phyloP scores from a whole-genome alignment of 2,888 invertebrate genomes.

The Patella ulyssiponensis region DNA sequence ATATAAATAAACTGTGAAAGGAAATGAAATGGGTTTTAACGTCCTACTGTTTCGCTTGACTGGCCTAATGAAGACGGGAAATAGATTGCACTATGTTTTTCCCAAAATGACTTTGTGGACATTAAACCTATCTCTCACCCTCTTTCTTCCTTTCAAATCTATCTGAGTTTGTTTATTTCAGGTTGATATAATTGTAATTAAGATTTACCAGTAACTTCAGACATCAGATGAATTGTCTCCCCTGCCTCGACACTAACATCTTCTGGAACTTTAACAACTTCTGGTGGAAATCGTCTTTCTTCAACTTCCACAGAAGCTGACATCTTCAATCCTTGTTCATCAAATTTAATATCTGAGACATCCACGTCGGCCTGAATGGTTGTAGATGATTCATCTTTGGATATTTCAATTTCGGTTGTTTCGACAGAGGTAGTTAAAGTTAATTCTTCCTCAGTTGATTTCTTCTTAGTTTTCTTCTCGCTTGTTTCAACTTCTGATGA shows the following conservation, averaged over 20 bases:
- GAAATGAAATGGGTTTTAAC: too few relatives aligned
- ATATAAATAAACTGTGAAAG: too few relatives aligned
- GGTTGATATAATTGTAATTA: too few relatives aligned
- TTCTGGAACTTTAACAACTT: conserved; percentile 30
- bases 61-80: too few relatives aligned
- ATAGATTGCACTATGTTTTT: too few relatives aligned
- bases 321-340: conserved; percentile 4
- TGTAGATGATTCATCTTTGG: background rate
- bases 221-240: conserved; percentile 34
- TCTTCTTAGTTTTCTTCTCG: background rate
- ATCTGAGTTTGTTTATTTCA: too few relatives aligned
- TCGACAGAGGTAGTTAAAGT: conserved; percentile 16
- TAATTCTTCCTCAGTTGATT: conserved; percentile 15
- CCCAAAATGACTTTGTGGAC: too few relatives aligned
- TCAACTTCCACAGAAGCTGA: conserved; percentile 6
- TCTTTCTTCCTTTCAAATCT: too few relatives aligned
- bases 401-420: conserved; percentile 4
- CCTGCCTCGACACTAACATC: conserved; percentile 35
- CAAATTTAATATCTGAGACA: conserved; percentile 8
- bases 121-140: too few relatives aligned
- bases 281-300: conserved; percentile 20
- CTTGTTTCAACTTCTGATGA: background rate
- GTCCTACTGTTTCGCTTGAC: too few relatives aligned
- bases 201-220: conserved; percentile 39
- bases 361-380: background rate